Conservation (phyloP, 2,797 vertebrate genomes). For the Aplochiton taeniatus region DNA sequence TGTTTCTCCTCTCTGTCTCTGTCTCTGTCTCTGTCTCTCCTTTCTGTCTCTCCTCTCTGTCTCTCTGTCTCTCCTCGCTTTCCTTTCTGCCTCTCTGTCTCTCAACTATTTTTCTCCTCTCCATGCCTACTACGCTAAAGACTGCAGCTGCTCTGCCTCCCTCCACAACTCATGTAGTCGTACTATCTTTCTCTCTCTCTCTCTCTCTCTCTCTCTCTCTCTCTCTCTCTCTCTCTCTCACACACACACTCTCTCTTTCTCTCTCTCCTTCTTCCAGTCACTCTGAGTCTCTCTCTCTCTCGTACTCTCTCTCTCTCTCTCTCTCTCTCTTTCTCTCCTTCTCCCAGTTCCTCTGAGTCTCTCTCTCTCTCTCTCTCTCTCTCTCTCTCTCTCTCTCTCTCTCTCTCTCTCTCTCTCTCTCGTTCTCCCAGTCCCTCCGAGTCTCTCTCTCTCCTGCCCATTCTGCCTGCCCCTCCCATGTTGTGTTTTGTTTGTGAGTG, state of each 20-base stretch:
- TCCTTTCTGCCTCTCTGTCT: neutral
- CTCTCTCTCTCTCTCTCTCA: conserved; percentile 26
- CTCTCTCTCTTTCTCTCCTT: too few relatives aligned
- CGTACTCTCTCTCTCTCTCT: too few relatives aligned
- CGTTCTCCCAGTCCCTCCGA: conserved; percentile 28
- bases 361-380: conserved; percentile 9
- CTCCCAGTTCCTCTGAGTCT: conserved; percentile 27
- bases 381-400: conserved; percentile 7
- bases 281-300: conserved; percentile 10
- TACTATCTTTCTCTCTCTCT: conserved; percentile 21
- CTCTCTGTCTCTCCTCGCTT: neutral
- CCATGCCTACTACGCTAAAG: neutral
- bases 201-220: conserved; percentile 6
- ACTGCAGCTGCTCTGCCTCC: neutral
- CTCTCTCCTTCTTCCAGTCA: neutral
- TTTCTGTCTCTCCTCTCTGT: neutral
- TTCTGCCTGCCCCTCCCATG: neutral
- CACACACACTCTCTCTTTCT: too few relatives aligned
- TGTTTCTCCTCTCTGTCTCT: conserved; percentile 13
- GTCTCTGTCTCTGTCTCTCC: conserved; percentile 39
- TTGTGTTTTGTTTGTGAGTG: conserved; percentile 55
- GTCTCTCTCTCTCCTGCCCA: neutral
- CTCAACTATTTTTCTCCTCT: conserved; percentile 30
- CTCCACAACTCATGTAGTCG: neutral
- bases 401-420: conserved; percentile 29